Base-by-base conservation (phyloP, 2,888 invertebrate species). In the Drosophila kuntzei region DNA sequence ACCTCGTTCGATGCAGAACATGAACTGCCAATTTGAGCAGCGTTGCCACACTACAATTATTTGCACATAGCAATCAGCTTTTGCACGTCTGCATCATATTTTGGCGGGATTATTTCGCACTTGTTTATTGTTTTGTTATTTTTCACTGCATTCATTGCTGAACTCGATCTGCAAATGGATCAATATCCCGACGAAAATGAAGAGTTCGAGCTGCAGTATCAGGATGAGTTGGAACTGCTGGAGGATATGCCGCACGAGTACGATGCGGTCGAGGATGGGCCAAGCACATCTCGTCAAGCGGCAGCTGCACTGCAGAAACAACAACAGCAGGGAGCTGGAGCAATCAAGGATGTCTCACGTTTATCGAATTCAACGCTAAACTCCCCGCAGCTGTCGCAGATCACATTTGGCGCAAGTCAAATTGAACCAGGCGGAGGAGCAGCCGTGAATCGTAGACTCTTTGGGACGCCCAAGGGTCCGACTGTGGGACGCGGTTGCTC, bases 121-220 rank as follows among this genome's bases (percentile, higher is more conserved):
- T 71, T 71, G 66, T 46, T 76, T 57, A 49, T 66, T 76, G 39
- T 72, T 64, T 53, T 60, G 39, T 50, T 51, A 27, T 32, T 39
- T n/a, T 4, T 27, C n/a, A 29, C 7, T 18, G 27, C n/a, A 20
- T 49, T 12, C n/a, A 20, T 49, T 12, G 27, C 12, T 50, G 36
- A 18, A 29, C 14, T 47, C 16, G n/a, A 12, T 37, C 34, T 43
- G n/a, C 39, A 53, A 61, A 86, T 86, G 89, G 89, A 90, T 74
- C 91, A 92, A 71, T 93, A 91, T 84, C 92, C 92, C 1, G 92
- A 92, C 60, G 91, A 92, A 61, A 94, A 95, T 76, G 95, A 95
- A 76, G 95, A 94, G 91, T 96, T 95, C 83, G 96, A 96, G 89
- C 93, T 95, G 53, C 94, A 94, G 93, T 95, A 95, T 80, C 94